phyloP scores from a whole-genome alignment of 2,113 vertebrate genomes.

The Romanogobio albipinnatus region DNA sequence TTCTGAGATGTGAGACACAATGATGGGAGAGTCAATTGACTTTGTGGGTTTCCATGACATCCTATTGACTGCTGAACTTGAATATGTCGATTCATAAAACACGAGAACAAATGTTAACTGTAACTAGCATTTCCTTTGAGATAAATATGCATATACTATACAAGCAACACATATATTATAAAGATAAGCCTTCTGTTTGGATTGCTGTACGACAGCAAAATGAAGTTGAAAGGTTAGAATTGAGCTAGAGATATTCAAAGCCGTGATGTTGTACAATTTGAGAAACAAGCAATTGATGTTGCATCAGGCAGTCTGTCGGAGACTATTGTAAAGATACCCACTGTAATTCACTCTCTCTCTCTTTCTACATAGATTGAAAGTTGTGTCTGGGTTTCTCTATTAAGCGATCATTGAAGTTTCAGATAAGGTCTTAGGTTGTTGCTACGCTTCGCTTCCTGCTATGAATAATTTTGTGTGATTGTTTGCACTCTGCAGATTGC shows the following conservation, averaged over 20 bases:
- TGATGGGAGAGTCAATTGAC: conserved; percentile 6
- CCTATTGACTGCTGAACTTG: not conserved
- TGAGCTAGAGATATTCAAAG: not conserved
- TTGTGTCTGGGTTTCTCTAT: conserved; percentile 56
- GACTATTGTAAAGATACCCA: conserved; percentile 7
- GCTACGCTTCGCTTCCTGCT: conserved; percentile 56
- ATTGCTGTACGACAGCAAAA: not conserved
- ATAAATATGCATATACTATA: not conserved
- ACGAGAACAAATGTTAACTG: not conserved
- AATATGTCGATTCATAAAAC: not conserved
- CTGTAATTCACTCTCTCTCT: conserved; percentile 23
- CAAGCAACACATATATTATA: not conserved
- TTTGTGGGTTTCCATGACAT: conserved; percentile 32
- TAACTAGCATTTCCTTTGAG: not conserved
- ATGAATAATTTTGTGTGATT: conserved; percentile 68
- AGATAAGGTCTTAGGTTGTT: conserved; percentile 67
- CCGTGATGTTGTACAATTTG: not conserved
- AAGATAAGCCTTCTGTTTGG: not conserved
- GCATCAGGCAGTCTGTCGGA: not conserved
- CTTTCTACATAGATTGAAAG: conserved; percentile 42
- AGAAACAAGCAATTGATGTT: conserved; percentile 34
- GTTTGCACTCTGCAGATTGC: conserved; percentile 73
- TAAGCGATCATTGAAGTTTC: conserved; percentile 40
- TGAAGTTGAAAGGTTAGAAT: not conserved
- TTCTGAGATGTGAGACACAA: conserved; percentile 3